Percentiles rank a stretch among this genome's conserved stretches.
Conservation (phyloP, 1,140 invertebrate species). For the Nixonia krombeini region DNA sequence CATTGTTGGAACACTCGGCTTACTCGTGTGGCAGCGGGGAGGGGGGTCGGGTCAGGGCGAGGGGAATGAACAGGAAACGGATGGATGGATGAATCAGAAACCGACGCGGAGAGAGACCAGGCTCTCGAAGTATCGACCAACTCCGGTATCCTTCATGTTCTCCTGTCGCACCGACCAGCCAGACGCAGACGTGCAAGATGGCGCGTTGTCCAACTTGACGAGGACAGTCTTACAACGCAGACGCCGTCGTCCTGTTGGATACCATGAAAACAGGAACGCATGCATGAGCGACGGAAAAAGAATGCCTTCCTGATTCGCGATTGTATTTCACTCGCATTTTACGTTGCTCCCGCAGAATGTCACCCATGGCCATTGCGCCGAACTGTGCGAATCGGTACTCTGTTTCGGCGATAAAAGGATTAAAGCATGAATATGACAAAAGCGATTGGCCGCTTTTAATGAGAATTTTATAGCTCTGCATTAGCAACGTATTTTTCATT, state of each 20-base stretch:
- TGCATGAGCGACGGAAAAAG: slow-evolving; percentile 17
- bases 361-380: too few relatives aligned
- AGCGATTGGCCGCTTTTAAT: too few relatives aligned
- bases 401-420: too few relatives aligned
- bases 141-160: slow-evolving; percentile 31
- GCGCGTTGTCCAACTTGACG: slow-evolving; percentile 52
- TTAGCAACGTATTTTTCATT: too few relatives aligned
- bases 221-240: slow-evolving; percentile 50
- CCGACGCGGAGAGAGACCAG: slow-evolving; percentile 1
- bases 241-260: slow-evolving; percentile 53
- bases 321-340: too few relatives aligned
- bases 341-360: too few relatives aligned
- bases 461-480: too few relatives aligned
- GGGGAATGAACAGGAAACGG: slow-evolving; percentile 16
- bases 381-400: too few relatives aligned
- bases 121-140: background rate
- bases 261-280: slow-evolving; percentile 56
- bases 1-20: background rate
- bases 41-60: slow-evolving; percentile 1
- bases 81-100: slow-evolving; percentile 21
- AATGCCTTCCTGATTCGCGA: too few relatives aligned
- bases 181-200: slow-evolving; percentile 71
- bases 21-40: background rate
- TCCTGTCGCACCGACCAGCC: slow-evolving; percentile 61
- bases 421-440: too few relatives aligned